Conservation (phyloP, 2,797 vertebrate species). For the Pseudochirops cupreus region DNA sequence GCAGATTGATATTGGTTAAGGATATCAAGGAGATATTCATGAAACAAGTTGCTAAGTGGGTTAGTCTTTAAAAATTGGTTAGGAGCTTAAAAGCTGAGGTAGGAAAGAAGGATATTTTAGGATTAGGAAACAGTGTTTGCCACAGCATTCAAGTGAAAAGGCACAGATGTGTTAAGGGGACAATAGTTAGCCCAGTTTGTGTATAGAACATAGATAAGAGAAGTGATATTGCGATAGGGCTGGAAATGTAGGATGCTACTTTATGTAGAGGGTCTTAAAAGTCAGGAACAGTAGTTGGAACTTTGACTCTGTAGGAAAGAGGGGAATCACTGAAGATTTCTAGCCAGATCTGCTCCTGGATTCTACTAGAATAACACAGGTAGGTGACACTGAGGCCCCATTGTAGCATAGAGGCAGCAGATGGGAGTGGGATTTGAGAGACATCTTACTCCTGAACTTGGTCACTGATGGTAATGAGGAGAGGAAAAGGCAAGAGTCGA, state of each 20-base stretch:
- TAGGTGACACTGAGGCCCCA: not conserved
- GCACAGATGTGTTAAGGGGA: not conserved
- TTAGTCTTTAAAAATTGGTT: not conserved
- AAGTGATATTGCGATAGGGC: not conserved
- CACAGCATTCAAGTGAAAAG: not conserved
- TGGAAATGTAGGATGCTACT: not conserved
- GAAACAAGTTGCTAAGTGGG: not conserved
- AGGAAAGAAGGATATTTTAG: not conserved
- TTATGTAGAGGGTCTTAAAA: not conserved
- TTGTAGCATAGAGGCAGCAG: not conserved
- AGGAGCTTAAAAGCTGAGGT: not conserved
- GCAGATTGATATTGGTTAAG: not conserved
- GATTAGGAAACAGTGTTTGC: not conserved
- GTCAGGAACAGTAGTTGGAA: not conserved
- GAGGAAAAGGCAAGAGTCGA: not conserved
- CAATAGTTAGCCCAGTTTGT: not conserved
- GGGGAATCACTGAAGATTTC: not conserved
- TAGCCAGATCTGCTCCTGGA: not conserved
- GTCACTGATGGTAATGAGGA: not conserved
- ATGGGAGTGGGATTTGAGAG: not conserved
- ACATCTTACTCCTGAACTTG: not conserved
- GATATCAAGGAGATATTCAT: not conserved
- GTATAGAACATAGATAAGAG: not conserved
- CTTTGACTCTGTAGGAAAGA: not conserved
- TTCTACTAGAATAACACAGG: not conserved